Evolutionary conservation across 1,140 invertebrate genomes (phyloP).

Genomic region (Drosophila cardini): DNA sequence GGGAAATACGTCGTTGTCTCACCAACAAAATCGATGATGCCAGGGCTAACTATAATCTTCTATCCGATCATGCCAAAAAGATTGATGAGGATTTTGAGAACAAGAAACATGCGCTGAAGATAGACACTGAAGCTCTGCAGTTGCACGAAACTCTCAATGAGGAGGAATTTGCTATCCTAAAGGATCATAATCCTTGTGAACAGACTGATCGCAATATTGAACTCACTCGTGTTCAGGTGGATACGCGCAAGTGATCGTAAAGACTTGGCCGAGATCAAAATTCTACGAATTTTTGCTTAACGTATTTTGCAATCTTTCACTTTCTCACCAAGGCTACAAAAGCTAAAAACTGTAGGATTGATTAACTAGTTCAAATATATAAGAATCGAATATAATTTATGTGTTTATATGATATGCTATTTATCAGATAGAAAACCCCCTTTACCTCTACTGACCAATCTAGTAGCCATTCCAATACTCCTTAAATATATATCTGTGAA

Average conservation of each 20-base stretch:
- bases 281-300: not conserved
- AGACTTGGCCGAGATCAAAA: not conserved
- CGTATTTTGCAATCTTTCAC: not conserved
- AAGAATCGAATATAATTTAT: too few species aligned
- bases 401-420: too few species aligned
- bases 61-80: slow-evolving; percentile 88
- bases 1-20: slow-evolving; percentile 88
- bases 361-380: too few species aligned
- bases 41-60: slow-evolving; percentile 88
- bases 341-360: not conserved
- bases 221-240: slow-evolving; percentile 66
- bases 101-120: slow-evolving; percentile 90
- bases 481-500: not conserved
- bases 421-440: too few species aligned
- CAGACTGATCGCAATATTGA: slow-evolving; percentile 79
- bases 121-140: slow-evolving; percentile 89
- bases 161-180: slow-evolving; percentile 57
- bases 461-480: slow-evolving; percentile 14
- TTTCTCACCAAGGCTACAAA: not conserved
- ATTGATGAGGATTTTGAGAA: slow-evolving; percentile 89
- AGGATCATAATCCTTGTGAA: slow-evolving; percentile 26
- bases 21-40: slow-evolving; percentile 89
- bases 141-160: slow-evolving; percentile 87
- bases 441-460: not conserved
- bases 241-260: slow-evolving; percentile 2